Evolutionary conservation across 1,140 invertebrate species (phyloP).

Genomic region (Arctopsyche grandis): DNA sequence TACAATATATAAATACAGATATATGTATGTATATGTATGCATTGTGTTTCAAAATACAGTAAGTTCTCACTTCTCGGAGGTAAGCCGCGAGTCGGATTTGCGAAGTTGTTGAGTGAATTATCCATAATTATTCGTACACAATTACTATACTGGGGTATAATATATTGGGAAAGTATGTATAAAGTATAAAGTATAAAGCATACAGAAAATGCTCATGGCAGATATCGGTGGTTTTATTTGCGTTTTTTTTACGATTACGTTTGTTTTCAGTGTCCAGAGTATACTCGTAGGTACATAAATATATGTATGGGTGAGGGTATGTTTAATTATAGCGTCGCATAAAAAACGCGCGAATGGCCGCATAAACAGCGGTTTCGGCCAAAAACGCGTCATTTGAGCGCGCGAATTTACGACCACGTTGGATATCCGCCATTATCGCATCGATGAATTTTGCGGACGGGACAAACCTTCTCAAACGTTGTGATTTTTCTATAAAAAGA

Average conservation of each 20-base stretch:
- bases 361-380: constrained; percentile 17
- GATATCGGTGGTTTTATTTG: background rate
- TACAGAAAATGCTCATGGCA: no score
- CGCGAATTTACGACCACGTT: background rate
- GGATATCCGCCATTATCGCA: constrained; percentile 8
- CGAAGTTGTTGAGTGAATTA: background rate
- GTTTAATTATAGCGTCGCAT: constrained; percentile 5
- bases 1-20: background rate
- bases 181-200: no score
- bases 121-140: background rate
- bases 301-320: background rate
- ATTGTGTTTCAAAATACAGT: background rate
- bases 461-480: background rate
- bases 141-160: no score
- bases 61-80: background rate
- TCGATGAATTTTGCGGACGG: background rate
- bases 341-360: constrained; percentile 8
- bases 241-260: background rate
- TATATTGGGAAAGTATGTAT: no score
- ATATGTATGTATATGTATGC: no score
- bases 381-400: background rate
- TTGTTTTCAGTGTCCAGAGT: no score
- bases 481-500: background rate
- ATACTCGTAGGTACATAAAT: no score
- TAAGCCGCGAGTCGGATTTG: background rate